Evolutionary conservation across 2,888 invertebrate species (phyloP).

Genomic region (Brachyopa scutellaris): DNA sequence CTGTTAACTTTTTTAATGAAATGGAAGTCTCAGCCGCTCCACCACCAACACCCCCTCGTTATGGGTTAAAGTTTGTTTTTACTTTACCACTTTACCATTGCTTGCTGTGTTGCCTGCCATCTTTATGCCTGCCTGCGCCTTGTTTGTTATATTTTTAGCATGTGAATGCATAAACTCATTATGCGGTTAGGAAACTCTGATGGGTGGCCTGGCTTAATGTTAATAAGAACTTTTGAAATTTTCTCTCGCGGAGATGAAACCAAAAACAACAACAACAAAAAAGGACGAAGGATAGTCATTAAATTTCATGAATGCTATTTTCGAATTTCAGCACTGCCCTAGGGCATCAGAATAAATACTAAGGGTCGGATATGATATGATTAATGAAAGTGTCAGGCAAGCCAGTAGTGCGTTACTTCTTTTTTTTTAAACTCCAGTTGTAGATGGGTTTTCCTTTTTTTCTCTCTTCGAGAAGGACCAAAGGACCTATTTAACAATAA

Average conservation of each 20-base stretch:
- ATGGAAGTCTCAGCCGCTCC: slow-evolving; percentile 25
- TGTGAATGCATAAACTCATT: slow-evolving; percentile 65
- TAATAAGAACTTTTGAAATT: slow-evolving; percentile 50
- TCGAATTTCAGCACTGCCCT: slow-evolving; percentile 8
- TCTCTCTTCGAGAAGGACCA: background rate
- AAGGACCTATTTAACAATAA: slow-evolving; percentile 49
- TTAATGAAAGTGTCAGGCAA: too few species aligned
- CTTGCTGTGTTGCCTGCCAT: slow-evolving; percentile 4
- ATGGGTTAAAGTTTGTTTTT: slow-evolving; percentile 52
- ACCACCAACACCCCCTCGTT: slow-evolving; percentile 10
- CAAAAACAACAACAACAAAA: background rate
- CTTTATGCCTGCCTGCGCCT: slow-evolving; percentile 18
- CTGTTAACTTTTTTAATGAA: slow-evolving; percentile 71
- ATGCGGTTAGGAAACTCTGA: slow-evolving; percentile 47
- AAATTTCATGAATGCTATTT: slow-evolving; percentile 56
- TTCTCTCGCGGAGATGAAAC: slow-evolving; percentile 6
- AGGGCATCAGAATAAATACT: slow-evolving; percentile 48
- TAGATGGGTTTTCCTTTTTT: slow-evolving; percentile 13
- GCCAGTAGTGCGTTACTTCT: slow-evolving; percentile 14
- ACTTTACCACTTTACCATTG: background rate
- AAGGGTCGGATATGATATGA: background rate
- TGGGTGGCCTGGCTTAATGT: slow-evolving; percentile 27
- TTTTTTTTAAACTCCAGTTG: background rate
- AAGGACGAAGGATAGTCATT: slow-evolving; percentile 52
- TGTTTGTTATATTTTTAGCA: slow-evolving; percentile 44